These are phyloP conservation scores for Sinocyclocheilus grahami DNA, from an alignment of 2,113 vertebrate genomes.

Conservation along the genomic window DNA sequence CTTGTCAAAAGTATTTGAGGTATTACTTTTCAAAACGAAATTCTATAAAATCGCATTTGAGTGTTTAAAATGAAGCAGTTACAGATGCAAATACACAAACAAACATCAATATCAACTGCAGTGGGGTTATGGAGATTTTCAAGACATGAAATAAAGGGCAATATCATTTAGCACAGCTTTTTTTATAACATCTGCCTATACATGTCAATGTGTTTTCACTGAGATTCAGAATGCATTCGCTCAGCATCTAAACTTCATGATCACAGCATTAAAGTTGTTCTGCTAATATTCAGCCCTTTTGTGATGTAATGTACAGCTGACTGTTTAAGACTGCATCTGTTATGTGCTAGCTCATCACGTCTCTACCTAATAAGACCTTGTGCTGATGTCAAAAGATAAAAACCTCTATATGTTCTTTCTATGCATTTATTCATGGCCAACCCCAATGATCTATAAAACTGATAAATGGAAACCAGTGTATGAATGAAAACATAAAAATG, in stretches of 20 bases:
- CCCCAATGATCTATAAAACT: background rate
- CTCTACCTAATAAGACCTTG: background rate
- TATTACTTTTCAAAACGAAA: background rate
- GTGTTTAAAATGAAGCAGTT: constrained; percentile 12
- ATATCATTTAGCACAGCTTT: background rate
- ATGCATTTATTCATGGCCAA: background rate
- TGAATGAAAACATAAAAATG: background rate
- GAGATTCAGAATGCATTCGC: background rate
- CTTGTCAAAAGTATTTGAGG: constrained; percentile 7
- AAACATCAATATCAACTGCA: constrained; percentile 14
- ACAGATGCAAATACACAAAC: constrained; percentile 12
- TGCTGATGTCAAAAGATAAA: background rate
- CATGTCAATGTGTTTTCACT: background rate
- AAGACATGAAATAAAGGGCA: constrained; percentile 13
- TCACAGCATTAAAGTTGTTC: constrained; percentile 46
- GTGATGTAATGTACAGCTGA: constrained; percentile 13
- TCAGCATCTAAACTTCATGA: constrained; percentile 8
- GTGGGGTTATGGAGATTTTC: background rate
- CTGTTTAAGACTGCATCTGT: constrained; percentile 10
- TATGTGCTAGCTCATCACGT: background rate
- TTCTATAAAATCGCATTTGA: background rate
- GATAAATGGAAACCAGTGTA: background rate
- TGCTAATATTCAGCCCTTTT: constrained; percentile 41
- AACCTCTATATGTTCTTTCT: background rate
- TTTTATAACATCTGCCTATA: background rate